Percentiles rank a stretch among this genome's conserved stretches.
Evolutionary conservation across 2,888 invertebrate species (phyloP).

Genomic region (Tetragnatha montana): DNA sequence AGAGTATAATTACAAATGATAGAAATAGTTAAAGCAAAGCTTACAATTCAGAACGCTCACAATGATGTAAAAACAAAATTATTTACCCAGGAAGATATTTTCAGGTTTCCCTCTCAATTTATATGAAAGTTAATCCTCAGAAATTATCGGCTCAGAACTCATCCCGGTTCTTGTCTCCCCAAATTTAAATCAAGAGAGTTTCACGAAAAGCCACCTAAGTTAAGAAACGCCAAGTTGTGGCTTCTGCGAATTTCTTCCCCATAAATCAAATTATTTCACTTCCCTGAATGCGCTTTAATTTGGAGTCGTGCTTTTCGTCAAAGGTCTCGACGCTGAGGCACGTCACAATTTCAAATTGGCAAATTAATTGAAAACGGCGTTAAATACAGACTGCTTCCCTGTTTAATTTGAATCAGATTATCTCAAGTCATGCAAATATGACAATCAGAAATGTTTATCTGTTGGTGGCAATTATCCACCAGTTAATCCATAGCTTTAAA

Average conservation of each 20-base stretch:
- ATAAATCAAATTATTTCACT: neutral
- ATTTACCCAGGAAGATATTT: too few species aligned
- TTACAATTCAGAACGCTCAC: too few species aligned
- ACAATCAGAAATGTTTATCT: constrained; percentile 45
- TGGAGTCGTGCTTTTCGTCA: constrained; percentile 1
- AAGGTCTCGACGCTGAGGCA: neutral
- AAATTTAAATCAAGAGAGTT: too few species aligned
- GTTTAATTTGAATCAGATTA: constrained; percentile 55
- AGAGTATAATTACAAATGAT: too few species aligned
- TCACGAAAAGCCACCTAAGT: too few species aligned
- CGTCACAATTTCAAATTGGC: constrained; percentile 13
- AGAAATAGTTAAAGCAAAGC: too few species aligned
- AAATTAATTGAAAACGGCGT: constrained; percentile 33
- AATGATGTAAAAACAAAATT: too few species aligned
- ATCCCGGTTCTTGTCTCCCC: too few species aligned
- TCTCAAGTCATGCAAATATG: constrained; percentile 43
- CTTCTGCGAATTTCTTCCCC: neutral
- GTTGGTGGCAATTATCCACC: constrained; percentile 36
- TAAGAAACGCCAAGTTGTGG: neutral
- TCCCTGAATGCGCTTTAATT: neutral
- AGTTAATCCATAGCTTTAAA: constrained; percentile 41
- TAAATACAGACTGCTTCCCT: constrained; percentile 29
- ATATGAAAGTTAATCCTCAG: too few species aligned
- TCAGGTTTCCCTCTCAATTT: too few species aligned
- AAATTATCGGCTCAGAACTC: too few species aligned